Base-by-base conservation (phyloP, 2,888 invertebrate species). In the Myopa tessellatipennis region DNA sequence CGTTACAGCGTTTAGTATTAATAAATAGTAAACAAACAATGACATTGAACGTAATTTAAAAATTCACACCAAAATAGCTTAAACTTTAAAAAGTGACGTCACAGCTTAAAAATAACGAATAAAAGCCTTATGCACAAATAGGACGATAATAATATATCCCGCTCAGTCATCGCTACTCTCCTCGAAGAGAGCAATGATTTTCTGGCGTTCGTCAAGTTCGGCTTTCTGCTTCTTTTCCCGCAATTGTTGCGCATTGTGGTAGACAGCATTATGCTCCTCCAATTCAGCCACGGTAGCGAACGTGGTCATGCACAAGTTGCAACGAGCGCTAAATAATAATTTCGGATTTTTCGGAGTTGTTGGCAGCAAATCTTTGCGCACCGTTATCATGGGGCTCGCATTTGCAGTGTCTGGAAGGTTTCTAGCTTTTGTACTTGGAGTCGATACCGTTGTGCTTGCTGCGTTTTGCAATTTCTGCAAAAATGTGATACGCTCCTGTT, bases 121-220 rank as follows among this genome's bases (percentile, higher is more conserved):
- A 67, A 26, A 74, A 55, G n/a, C 67, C 65, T 38, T 55, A 70
- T 45, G 26, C 18, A 76, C 60, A 63, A 67, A 26, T 38, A 38
- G 26, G 10, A 55, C 16, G 36, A 55, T 14, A 26, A 58, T 4
- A 58, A 38, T 36, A 40, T 74, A 63, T 63, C 8, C 7, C 34
- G 74, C 16, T 74, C 38, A 67, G 34, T 76, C 76, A 10, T 77
- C 79, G 38, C 77, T 78, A 38, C 83, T 82, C 4, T 88, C 86
- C 80, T 89, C 89, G 63, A 88, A 88, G 6, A 88, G 82, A 4
- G 88, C 87, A 79, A 88, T 89, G 61, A 88, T 88, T 40, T 85
- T 84, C 77, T 86, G 84, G 67, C 85, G 84, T 77, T 87, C 86
- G 3, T 82, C 83, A 45, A 84, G 81, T 36, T 83, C 83, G 63